phyloP scores from a whole-genome alignment of 2,797 vertebrate species.

The Chromobotia macracanthus region DNA sequence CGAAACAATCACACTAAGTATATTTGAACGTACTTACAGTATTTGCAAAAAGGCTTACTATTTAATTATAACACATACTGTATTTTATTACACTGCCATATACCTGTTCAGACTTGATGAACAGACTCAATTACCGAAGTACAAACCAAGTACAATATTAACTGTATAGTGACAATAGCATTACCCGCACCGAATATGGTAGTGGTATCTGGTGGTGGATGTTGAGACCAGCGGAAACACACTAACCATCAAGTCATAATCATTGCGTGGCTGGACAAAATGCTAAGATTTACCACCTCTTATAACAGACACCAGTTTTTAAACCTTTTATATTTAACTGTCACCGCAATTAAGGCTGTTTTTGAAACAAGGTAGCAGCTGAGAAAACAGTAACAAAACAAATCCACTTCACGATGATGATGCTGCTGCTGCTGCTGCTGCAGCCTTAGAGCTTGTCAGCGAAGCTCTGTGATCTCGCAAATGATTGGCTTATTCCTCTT shows the following conservation, averaged over 20 bases:
- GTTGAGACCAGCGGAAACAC: slow-evolving; percentile 11
- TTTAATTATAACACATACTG: too few species aligned
- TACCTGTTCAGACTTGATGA: too few species aligned
- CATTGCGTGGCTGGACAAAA: slow-evolving; percentile 29
- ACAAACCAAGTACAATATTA: too few species aligned
- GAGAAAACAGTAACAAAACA: not conserved
- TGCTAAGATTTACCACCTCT: slow-evolving; percentile 27
- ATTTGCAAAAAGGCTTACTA: too few species aligned
- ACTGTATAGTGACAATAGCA: too few species aligned
- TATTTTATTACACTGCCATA: too few species aligned
- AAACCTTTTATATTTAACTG: too few species aligned
- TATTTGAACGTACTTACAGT: too few species aligned
- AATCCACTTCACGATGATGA: slow-evolving; percentile 60
- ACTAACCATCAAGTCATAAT: slow-evolving; percentile 12
- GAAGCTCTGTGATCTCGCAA: slow-evolving; percentile 45
- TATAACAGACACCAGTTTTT: too few species aligned
- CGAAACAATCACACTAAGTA: too few species aligned
- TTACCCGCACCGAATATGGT: too few species aligned
- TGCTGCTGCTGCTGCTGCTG: slow-evolving; percentile 59
- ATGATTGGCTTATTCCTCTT: slow-evolving; percentile 67
- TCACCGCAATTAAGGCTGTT: not conserved
- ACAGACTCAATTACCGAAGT: too few species aligned
- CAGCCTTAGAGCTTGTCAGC: slow-evolving; percentile 59
- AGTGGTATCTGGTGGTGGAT: slow-evolving; percentile 18
- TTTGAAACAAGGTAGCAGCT: not conserved